Percentiles rank a stretch among this genome's conserved stretches.
These are phyloP conservation scores for Drosophila malerkotliana DNA, from an alignment of 1,140 invertebrate genomes.

Conservation along the genomic window DNA sequence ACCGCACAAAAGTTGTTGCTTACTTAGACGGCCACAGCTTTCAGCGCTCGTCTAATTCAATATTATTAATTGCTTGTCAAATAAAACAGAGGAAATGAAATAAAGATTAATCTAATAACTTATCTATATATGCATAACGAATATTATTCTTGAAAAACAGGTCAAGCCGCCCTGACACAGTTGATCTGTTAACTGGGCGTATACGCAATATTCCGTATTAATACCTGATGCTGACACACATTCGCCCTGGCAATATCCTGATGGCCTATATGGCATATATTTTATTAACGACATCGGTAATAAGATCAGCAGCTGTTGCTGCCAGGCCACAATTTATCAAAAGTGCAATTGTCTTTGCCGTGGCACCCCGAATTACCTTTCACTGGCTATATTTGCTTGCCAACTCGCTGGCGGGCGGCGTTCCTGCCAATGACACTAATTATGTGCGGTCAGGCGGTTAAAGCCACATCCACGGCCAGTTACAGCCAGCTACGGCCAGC, in stretches of 20 bases:
- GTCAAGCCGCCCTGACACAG: conserved; percentile 5
- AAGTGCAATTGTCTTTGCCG: conserved; percentile 68
- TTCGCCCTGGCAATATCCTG: conserved; percentile 2
- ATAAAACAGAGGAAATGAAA: conserved; percentile 11
- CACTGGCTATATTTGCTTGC: conserved; percentile 16
- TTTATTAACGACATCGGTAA: conserved; percentile 59
- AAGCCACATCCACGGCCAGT: conserved; percentile 27
- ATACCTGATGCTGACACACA: conserved; percentile 11
- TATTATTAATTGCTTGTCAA: conserved; percentile 20
- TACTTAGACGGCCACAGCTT: conserved; percentile 10
- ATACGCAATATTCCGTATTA: conserved; percentile 41
- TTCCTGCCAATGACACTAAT: conserved; percentile 66
- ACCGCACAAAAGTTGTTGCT: conserved; percentile 18
- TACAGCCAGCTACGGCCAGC: conserved; percentile 33
- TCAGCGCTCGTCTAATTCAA: conserved; percentile 18
- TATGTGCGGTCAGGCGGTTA: conserved; percentile 59
- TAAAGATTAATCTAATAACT: neutral
- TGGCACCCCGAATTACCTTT: conserved; percentile 37
- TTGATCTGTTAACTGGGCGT: conserved; percentile 40
- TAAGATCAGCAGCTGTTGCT: conserved; percentile 63
- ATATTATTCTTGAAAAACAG: neutral
- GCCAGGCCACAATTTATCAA: conserved; percentile 53
- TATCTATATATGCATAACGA: neutral
- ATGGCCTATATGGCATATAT: conserved; percentile 33
- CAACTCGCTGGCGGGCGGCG: conserved; percentile 19